Percentiles rank a stretch among this genome's conserved stretches.
These are phyloP conservation scores for Drosophila prostipennis DNA, from an alignment of 2,888 invertebrate genomes.

Conservation along the genomic window DNA sequence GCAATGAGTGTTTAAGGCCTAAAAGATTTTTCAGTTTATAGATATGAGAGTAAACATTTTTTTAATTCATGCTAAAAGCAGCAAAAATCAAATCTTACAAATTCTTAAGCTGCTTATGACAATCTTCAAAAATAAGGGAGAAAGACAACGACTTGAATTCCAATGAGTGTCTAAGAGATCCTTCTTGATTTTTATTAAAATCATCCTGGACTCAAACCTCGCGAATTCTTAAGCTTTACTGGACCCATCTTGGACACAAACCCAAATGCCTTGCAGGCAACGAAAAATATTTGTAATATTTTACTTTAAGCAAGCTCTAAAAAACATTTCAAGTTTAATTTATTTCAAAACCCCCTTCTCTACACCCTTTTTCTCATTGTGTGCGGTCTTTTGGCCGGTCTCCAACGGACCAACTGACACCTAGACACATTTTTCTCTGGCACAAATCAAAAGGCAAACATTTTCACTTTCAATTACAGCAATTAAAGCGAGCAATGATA, in stretches of 20 bases:
- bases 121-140: not conserved
- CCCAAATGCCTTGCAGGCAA: too few species aligned
- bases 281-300: too few species aligned
- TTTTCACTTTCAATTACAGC: conserved; percentile 83
- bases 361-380: conserved; percentile 16
- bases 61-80: too few species aligned
- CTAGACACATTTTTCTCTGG: conserved; percentile 79
- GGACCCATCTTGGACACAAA: not conserved
- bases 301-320: not conserved
- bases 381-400: conserved; percentile 45
- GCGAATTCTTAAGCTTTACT: not conserved
- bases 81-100: too few species aligned
- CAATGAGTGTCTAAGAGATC: not conserved
- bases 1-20: too few species aligned
- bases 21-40: too few species aligned
- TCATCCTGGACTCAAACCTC: not conserved
- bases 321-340: not conserved
- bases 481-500: conserved; percentile 82
- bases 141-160: too few species aligned
- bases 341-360: not conserved
- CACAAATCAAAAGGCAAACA: conserved; percentile 81
- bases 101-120: not conserved
- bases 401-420: conserved; percentile 66
- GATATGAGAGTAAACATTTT: too few species aligned
- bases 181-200: not conserved